Evolutionary conservation across 2,113 vertebrate genomes (phyloP).

Genomic region (Oxyruncus cristatus): DNA sequence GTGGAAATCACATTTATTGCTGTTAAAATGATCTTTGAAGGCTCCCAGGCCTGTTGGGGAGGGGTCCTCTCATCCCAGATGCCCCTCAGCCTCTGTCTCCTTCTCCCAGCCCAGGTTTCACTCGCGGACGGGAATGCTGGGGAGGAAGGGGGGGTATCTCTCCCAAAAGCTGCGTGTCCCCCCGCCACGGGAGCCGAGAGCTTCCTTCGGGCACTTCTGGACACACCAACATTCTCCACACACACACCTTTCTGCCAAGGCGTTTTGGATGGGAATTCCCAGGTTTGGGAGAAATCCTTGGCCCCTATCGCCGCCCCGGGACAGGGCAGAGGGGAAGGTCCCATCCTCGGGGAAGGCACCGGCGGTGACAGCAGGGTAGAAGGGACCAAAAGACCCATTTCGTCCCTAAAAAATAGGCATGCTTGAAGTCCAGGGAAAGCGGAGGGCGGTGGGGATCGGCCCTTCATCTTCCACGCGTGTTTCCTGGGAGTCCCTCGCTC

Average conservation of each 20-base stretch:
- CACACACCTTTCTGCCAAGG: neutral
- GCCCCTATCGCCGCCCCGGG: neutral
- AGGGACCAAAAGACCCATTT: neutral
- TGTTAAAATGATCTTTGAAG: neutral
- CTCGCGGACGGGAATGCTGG: neutral
- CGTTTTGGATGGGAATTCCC: neutral
- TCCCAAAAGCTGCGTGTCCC: neutral
- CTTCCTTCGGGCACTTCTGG: neutral
- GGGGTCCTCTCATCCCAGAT: neutral
- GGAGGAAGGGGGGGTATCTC: neutral
- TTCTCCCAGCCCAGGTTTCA: neutral
- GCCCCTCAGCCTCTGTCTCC: neutral
- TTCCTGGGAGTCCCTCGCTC: neutral
- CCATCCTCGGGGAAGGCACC: neutral
- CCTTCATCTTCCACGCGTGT: neutral
- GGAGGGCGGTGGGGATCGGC: fast-evolving
- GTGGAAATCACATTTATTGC: neutral
- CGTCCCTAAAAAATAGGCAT: fast-evolving
- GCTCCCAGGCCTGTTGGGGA: neutral
- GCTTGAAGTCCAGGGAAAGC: fast-evolving
- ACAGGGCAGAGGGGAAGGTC: too few species aligned
- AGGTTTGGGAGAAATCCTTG: neutral
- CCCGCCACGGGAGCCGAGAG: neutral
- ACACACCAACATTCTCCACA: fast-evolving
- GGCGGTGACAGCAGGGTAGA: neutral